phyloP scores from a whole-genome alignment of 1,140 invertebrate genomes.

The Drepana arcuata region DNA sequence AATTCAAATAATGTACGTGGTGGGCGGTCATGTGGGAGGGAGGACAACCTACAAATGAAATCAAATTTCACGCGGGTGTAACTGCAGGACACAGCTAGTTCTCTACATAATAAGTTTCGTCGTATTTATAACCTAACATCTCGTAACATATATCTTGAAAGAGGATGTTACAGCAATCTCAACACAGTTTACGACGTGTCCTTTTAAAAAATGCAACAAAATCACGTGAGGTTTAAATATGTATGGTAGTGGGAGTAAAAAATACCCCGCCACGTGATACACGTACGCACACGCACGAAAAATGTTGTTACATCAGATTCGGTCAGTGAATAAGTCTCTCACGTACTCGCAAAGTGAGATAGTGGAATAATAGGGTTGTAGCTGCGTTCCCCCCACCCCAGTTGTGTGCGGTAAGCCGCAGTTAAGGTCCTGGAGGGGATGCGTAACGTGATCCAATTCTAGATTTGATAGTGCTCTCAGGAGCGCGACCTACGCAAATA shows the following conservation, averaged over 20 bases:
- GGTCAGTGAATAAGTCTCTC: conserved; percentile 31
- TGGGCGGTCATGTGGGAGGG: too few species aligned
- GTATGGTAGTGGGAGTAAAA: conserved; percentile 7
- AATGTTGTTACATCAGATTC: conserved; percentile 16
- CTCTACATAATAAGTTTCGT: background rate
- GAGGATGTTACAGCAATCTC: too few species aligned
- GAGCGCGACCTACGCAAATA: background rate
- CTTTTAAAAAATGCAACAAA: conserved; percentile 2
- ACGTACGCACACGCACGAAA: conserved; percentile 12
- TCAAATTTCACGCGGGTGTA: background rate
- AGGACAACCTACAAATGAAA: background rate
- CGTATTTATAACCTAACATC: background rate
- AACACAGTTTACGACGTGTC: background rate
- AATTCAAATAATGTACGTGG: too few species aligned
- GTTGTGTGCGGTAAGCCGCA: conserved; percentile 29
- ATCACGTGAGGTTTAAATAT: conserved; percentile 10
- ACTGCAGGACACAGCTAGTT: background rate
- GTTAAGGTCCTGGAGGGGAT: conserved; percentile 24
- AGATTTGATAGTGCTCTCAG: conserved; percentile 17
- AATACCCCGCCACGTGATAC: conserved; percentile 13
- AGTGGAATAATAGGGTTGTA: conserved; percentile 39
- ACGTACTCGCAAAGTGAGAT: conserved; percentile 29
- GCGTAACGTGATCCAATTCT: conserved; percentile 36
- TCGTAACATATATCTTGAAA: background rate
- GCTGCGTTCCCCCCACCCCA: conserved; percentile 22